These are phyloP conservation scores for Ctenosaura bakeri DNA, from an alignment of 2,797 vertebrate species.

Conservation along the genomic window DNA sequence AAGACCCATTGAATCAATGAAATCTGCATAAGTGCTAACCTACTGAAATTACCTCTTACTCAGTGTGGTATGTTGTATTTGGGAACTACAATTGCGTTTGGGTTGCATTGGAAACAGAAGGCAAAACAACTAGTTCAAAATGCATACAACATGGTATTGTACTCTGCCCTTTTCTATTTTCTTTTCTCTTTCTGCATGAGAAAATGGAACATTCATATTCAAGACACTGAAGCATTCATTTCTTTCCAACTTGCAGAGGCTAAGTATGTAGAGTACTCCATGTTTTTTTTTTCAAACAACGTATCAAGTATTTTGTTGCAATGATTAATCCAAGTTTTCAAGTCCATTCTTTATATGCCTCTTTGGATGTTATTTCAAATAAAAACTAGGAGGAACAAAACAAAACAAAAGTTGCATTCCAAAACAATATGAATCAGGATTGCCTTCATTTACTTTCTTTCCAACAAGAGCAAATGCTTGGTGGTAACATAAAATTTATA, in stretches of 20 bases:
- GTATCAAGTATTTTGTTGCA: background rate
- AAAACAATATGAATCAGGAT: background rate
- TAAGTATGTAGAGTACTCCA: conserved; percentile 13
- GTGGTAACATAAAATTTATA: conserved; percentile 15
- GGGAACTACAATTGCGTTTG: no score
- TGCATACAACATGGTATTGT: background rate
- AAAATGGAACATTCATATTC: conserved; percentile 48
- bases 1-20: no score
- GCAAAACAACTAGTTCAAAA: background rate
- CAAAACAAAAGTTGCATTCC: background rate
- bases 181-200: background rate
- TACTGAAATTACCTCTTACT: no score
- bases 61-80: no score
- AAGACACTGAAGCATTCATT: conserved; percentile 21
- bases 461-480: conserved; percentile 15
- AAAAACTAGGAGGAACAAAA: background rate
- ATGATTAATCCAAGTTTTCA: conserved; percentile 12
- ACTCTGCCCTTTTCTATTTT: background rate
- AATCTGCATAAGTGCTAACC: no score
- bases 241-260: conserved; percentile 30
- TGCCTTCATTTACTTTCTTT: conserved; percentile 33
- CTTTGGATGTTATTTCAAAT: background rate
- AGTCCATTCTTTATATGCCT: background rate
- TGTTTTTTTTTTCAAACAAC: background rate
- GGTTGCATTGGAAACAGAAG: background rate